Evolutionary conservation across 2,113 vertebrate genomes (phyloP), one percentile per base, ranked within the genome.

Genomic region (Gallinago jamesoni): DNA sequence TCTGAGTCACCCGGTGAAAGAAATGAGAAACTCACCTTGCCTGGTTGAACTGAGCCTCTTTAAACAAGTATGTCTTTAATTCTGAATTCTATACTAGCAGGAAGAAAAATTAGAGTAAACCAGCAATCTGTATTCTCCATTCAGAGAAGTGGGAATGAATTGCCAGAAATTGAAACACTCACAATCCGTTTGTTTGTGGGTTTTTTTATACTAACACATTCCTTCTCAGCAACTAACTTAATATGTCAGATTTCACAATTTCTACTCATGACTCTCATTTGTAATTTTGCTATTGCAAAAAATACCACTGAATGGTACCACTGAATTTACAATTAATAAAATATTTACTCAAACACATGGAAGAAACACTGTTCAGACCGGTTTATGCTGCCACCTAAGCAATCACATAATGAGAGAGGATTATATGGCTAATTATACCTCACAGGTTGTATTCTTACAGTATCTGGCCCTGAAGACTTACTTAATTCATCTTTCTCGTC

Each of bases 341-440:
- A 48, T 13, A 73, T 78, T 95, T 81, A 74, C 43, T 87, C n/a
- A 55, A 57, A 43, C 9, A 25, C 0, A 5, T 27, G 28, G n/a
- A 77, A 67, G 31, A 75, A 78, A 55, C 1, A 1, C 57, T 72
- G 10, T 30, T 33, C 15, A 24, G 31, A 41, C 48, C 1, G 0
- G 39, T 67, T 87, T 25, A 45, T 14, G 19, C 27, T 22, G 70
- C 62, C 10, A 59, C n/a, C 28, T 45, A 50, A 76, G 57, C 53
- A 27, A 60, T 35, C 66, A 12, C 28, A 33, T n/a, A 53, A 55
- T 1, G 2, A 70, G 72, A 70, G 63, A 50, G 67, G 93, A 95
- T 92, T 84, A 93, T 37, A 18, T 2, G 45, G 80, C 89, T 87
- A 87, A 93, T 81, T 92, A 59, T 66, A 83, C 14, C 84, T 72